Evolutionary conservation across 2,113 vertebrate genomes (phyloP).

Genomic region (Dicentrarchus labrax): DNA sequence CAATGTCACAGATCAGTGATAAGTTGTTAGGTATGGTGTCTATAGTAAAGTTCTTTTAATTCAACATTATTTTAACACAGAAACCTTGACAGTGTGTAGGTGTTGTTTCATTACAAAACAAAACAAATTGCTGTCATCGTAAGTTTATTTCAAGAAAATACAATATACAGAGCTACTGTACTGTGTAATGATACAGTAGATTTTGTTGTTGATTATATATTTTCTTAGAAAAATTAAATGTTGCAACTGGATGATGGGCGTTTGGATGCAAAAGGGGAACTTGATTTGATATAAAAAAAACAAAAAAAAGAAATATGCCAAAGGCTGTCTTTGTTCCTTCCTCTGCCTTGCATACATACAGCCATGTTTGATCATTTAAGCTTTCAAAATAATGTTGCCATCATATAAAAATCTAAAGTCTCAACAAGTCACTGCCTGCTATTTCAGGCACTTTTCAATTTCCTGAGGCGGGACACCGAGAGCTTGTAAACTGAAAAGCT

Average conservation of each 20-base stretch:
- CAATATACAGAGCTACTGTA: background rate
- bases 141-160: background rate
- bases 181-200: background rate
- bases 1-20: background rate
- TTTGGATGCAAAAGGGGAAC: background rate
- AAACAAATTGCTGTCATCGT: background rate
- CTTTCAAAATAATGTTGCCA: conserved; percentile 21
- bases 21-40: background rate
- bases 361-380: background rate
- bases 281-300: background rate
- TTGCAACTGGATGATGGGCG: too few relatives aligned
- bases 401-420: conserved; percentile 1
- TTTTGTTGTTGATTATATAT: background rate
- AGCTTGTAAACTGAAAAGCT: conserved; percentile 57
- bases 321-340: background rate
- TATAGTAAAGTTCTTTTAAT: background rate
- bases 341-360: too few relatives aligned
- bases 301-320: background rate
- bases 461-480: conserved; percentile 19
- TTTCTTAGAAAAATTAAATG: too few relatives aligned
- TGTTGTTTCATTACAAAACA: background rate
- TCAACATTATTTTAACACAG: background rate
- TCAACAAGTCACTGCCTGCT: conserved; percentile 7
- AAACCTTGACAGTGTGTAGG: background rate
- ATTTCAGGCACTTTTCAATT: conserved; percentile 45